Base-by-base conservation (phyloP, 2,113 vertebrate species). In the Romanogobio albipinnatus region DNA sequence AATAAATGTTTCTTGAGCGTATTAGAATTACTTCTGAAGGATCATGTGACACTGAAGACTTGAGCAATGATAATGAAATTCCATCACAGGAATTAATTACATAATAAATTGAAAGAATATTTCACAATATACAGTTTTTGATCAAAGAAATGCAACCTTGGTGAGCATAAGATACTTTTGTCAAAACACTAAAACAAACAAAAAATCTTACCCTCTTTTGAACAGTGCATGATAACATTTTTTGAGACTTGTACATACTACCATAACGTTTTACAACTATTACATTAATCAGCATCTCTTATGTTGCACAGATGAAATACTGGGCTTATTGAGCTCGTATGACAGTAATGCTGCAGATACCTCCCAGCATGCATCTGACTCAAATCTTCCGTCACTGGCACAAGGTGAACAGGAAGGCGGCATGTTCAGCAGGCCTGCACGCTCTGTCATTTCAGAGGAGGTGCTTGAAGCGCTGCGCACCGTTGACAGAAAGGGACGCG, bases 381-480 rank as follows among this genome's bases (percentile, higher is more conserved):
- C 88, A 0, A 87, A 84, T 64, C 81, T 90, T 3, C 49, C 86
- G 0, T 53, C 24, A 1, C 19, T 71, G 64, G 64, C 85, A 2
- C 85, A 45, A 73, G 89, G 90, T 3, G 81, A 83, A 68, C 88
- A 87, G 17, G 89, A 90, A 5, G 89, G 78, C 8, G 62, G 26
- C 11, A 73, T 49, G 17, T 93, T 94, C 80, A 91, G 76, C 81
- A 89, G 93, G n/a, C 86, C 90, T 2, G 61, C 90, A 1, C 94
- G 91, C 33, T 94, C 92, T 1, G 82, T 91, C 81, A 91, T 92
- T 0, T 93, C 91, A 0, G 93, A 94, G 19, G 94, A 95, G 24
- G 93, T 95, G 73, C 89, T 96, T 43, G 93, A 94, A 87, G 92
- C 92, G 11, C 86, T 95, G 68, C 92, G 94, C 43, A 93, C 92